A percentile compares a stretch with the other conserved stretches of the same genome.
Conservation (phyloP, 1,140 invertebrate genomes). For the Drosophila suzukii region DNA sequence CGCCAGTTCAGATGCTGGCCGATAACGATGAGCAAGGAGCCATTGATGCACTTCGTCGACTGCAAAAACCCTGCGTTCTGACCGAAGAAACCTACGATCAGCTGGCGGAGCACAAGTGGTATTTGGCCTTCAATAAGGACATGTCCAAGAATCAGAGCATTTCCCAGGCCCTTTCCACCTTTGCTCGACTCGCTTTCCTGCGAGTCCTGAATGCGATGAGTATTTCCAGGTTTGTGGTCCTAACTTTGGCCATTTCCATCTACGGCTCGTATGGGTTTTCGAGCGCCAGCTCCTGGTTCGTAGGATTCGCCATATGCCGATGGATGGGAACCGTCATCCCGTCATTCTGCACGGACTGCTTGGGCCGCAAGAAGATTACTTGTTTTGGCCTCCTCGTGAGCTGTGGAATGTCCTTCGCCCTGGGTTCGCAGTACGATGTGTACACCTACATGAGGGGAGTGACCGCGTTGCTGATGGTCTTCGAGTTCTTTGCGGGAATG, state of each 20-base stretch:
- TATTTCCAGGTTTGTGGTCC: constrained; percentile 18
- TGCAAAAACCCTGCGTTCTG: constrained; percentile 45
- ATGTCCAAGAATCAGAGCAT: constrained; percentile 35
- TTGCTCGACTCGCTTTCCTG: constrained; percentile 31
- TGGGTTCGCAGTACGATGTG: constrained; percentile 18
- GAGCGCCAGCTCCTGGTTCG: not conserved
- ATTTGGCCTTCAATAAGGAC: constrained; percentile 55
- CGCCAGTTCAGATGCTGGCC: constrained; percentile 54
- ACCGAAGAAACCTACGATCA: constrained; percentile 55
- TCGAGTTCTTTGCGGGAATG: constrained; percentile 48
- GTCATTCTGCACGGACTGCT: constrained; percentile 25
- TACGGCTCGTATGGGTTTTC: rapidly evolving
- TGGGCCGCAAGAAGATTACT: constrained; percentile 51
- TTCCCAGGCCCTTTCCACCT: constrained; percentile 34
- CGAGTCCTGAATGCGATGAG: constrained; percentile 58
- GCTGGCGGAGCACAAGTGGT: constrained; percentile 64
- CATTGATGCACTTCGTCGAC: constrained; percentile 53
- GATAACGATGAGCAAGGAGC: constrained; percentile 56
- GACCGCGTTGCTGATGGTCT: constrained; percentile 13
- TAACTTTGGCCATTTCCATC: not conserved
- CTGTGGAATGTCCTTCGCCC: constrained; percentile 29
- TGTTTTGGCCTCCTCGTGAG: constrained; percentile 42
- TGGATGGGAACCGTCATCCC: constrained; percentile 14
- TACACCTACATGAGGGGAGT: not conserved
- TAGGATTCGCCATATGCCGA: constrained; percentile 41